These are phyloP conservation scores for Amorpha juglandis DNA, from an alignment of 2,888 invertebrate species.

Conservation along the genomic window DNA sequence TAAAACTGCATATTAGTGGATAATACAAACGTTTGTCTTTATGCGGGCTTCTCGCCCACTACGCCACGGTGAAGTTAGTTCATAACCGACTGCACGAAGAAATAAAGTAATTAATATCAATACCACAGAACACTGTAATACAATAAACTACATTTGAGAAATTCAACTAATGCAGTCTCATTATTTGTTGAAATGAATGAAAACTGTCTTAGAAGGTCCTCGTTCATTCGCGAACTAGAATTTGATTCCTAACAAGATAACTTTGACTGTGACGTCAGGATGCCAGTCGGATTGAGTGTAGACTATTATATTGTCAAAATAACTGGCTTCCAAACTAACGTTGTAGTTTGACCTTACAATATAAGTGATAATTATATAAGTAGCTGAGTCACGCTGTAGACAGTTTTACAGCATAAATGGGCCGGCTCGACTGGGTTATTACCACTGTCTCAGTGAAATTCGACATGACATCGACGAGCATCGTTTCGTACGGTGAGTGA, in stretches of 20 bases:
- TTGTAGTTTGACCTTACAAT: not conserved
- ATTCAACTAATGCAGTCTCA: not conserved
- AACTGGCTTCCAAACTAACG: not conserved
- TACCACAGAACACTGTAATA: not conserved
- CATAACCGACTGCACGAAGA: not conserved
- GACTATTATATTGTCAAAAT: not conserved
- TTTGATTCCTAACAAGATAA: slow-evolving; percentile 23
- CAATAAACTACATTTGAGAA: not conserved
- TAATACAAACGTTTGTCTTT: too few relatives aligned
- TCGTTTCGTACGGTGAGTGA: too few relatives aligned
- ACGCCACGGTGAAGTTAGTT: too few relatives aligned
- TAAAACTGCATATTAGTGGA: too few relatives aligned
- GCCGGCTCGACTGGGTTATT: too few relatives aligned
- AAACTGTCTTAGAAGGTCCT: slow-evolving; percentile 15
- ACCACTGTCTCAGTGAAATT: too few relatives aligned
- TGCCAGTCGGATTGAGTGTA: not conserved
- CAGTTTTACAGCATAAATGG: too few relatives aligned
- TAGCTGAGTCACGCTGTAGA: too few relatives aligned
- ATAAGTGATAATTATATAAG: too few relatives aligned
- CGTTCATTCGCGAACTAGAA: slow-evolving; percentile 8
- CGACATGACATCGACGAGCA: too few relatives aligned
- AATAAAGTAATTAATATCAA: not conserved
- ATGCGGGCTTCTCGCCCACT: too few relatives aligned
- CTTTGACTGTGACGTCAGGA: slow-evolving; percentile 10
- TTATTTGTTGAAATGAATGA: slow-evolving; percentile 17